A percentile compares a stretch with the other conserved stretches of the same genome.
phyloP scores from a whole-genome alignment of 2,797 vertebrate genomes.

The Macropus fuliginosus region DNA sequence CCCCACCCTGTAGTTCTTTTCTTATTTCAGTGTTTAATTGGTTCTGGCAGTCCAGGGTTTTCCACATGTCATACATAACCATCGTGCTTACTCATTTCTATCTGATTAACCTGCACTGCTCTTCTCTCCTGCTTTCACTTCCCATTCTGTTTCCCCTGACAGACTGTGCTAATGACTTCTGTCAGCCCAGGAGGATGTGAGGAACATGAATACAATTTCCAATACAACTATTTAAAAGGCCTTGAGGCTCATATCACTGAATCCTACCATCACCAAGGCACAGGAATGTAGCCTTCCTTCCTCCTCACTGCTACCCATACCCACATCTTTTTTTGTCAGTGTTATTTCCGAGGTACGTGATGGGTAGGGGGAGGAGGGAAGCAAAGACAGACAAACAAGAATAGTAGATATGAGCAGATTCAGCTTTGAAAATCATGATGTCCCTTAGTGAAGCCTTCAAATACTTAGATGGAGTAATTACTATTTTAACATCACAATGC shows the following conservation, averaged over 20 bases:
- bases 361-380: neutral
- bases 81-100: neutral
- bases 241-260: neutral
- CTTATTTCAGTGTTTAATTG: neutral
- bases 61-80: neutral
- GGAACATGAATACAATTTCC: neutral
- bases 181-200: neutral
- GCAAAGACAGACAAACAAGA: neutral
- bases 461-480: neutral
- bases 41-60: neutral
- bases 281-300: neutral
- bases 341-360: neutral
- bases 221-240: neutral
- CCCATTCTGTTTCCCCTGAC: neutral
- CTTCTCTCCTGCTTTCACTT: neutral
- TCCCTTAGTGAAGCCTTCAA: neutral
- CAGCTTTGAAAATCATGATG: neutral
- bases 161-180: neutral
- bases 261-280: neutral
- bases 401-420: neutral
- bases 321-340: neutral
- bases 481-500: neutral
- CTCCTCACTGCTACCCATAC: neutral
- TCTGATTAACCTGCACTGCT: neutral
- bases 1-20: neutral